These are phyloP conservation scores for Sphaerophoria rueppellii DNA, from an alignment of 2,888 invertebrate genomes.

Conservation along the genomic window DNA sequence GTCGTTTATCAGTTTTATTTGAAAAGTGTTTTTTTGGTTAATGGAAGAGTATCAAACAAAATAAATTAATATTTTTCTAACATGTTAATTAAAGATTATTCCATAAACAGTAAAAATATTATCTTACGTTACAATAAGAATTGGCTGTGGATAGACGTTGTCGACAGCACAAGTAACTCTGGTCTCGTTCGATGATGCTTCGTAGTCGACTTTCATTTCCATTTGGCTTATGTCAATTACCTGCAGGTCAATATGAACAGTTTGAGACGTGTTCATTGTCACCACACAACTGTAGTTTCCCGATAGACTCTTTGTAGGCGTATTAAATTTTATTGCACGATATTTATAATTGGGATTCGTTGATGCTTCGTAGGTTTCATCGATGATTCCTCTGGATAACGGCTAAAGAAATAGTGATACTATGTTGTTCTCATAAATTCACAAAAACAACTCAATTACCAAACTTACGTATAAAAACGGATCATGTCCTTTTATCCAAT, in stretches of 20 bases:
- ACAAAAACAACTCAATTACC: neutral
- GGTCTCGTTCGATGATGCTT: conserved; percentile 43
- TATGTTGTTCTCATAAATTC: neutral
- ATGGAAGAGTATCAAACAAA: too few relatives aligned
- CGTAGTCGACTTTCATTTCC: conserved; percentile 31
- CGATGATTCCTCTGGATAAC: conserved; percentile 49
- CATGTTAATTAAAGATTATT: neutral
- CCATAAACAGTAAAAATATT: neutral
- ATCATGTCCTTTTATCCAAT: conserved; percentile 66
- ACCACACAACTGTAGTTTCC: conserved; percentile 59
- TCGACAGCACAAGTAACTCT: conserved; percentile 53
- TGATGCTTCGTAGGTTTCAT: conserved; percentile 50
- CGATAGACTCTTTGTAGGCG: conserved; percentile 48
- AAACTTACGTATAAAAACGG: conserved; percentile 61
- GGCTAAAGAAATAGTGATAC: conserved; percentile 19
- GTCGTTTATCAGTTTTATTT: too few relatives aligned
- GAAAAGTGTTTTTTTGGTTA: too few relatives aligned
- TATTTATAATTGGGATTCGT: conserved; percentile 40
- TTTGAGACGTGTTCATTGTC: conserved; percentile 37
- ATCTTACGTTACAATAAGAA: conserved; percentile 52
- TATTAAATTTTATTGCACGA: conserved; percentile 48
- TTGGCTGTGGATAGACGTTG: conserved; percentile 62
- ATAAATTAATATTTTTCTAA: too few relatives aligned
- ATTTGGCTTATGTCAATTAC: conserved; percentile 57
- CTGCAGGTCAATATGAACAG: conserved; percentile 47